These are phyloP conservation scores for Mayetiola destructor DNA, from an alignment of 2,888 invertebrate species.

Conservation along the genomic window DNA sequence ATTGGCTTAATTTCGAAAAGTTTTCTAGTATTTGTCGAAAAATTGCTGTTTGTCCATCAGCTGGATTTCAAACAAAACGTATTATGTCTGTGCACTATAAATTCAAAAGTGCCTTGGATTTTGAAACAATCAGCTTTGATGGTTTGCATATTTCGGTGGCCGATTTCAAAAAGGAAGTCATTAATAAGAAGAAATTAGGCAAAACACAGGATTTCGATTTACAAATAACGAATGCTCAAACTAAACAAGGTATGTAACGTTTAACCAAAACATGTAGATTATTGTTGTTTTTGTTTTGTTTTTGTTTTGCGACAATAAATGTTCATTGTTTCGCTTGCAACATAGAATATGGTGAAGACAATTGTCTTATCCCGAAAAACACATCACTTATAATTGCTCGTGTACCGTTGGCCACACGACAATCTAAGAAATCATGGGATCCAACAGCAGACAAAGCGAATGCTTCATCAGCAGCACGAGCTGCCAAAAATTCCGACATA, in stretches of 20 bases:
- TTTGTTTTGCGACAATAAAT: slow-evolving; percentile 11
- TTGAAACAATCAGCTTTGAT: slow-evolving; percentile 93
- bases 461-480: slow-evolving; percentile 30
- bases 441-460: slow-evolving; percentile 30
- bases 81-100: slow-evolving; percentile 94
- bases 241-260: slow-evolving; percentile 68
- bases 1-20: no score
- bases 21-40: no score
- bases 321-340: slow-evolving; percentile 16
- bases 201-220: slow-evolving; percentile 91
- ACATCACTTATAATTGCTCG: slow-evolving; percentile 90
- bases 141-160: slow-evolving; percentile 90
- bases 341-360: slow-evolving; percentile 83
- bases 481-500: slow-evolving; percentile 25
- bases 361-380: slow-evolving; percentile 88
- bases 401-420: slow-evolving; percentile 62
- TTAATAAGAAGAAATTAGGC: slow-evolving; percentile 87
- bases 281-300: neutral
- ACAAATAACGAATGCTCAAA: slow-evolving; percentile 92
- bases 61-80: no score
- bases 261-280: neutral
- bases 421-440: slow-evolving; percentile 66
- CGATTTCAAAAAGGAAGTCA: slow-evolving; percentile 88
- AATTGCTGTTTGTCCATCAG: no score
- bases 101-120: slow-evolving; percentile 91